Evolutionary conservation across 2,888 invertebrate genomes (phyloP).

Genomic region (Hypena proboscidalis): DNA sequence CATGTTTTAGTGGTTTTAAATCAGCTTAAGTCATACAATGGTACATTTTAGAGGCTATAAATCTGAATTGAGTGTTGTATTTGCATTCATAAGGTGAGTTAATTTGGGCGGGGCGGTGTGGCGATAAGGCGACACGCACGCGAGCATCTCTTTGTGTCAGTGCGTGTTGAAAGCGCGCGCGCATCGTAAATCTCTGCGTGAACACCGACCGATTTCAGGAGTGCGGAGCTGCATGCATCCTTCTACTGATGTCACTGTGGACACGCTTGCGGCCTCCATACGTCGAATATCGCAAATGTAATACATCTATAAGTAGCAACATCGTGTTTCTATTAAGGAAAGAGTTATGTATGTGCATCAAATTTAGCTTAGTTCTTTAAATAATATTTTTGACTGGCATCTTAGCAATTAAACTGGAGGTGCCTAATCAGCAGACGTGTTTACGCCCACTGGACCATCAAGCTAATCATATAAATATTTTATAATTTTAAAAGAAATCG

Average conservation of each 20-base stretch:
- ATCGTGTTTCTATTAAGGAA: no score
- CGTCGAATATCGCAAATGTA: conserved; percentile 8
- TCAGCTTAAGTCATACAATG: conserved; percentile 13
- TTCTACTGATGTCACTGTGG: conserved; percentile 33
- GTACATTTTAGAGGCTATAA: conserved; percentile 40
- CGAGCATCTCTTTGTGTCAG: conserved; percentile 54
- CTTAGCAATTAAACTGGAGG: no score
- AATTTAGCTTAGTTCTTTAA: no score
- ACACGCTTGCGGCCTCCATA: conserved; percentile 29
- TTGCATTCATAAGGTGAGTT: conserved; percentile 74
- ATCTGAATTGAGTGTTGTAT: conserved; percentile 56
- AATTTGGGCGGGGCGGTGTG: conserved; percentile 63
- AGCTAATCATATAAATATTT: no score
- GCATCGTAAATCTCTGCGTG: conserved; percentile 65
- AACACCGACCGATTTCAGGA: conserved; percentile 42
- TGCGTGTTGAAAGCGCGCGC: conserved; percentile 63
- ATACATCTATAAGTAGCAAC: no score
- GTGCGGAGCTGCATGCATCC: conserved; percentile 43
- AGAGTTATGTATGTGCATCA: no score
- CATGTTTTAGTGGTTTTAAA: conserved; percentile 12
- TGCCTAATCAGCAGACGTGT: no score
- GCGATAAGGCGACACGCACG: conserved; percentile 73
- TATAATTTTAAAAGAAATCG: no score
- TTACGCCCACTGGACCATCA: no score
- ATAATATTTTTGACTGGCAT: neutral